These are phyloP conservation scores for Orchesellides sinensis DNA, from an alignment of 2,888 invertebrate species.

Conservation along the genomic window DNA sequence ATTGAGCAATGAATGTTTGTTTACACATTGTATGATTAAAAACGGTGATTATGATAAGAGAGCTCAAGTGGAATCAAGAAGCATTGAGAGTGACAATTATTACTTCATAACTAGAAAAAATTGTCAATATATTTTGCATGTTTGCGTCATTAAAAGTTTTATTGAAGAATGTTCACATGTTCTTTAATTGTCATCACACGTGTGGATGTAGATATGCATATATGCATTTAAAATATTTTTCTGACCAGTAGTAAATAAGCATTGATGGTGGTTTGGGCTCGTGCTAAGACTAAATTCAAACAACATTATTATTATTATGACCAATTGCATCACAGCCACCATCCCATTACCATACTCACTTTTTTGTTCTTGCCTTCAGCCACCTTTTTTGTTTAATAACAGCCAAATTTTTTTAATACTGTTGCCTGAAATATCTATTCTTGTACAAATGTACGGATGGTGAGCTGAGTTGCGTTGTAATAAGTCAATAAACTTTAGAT, in stretches of 20 bases:
- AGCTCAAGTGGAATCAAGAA: conserved; percentile 32
- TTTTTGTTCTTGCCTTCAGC: conserved; percentile 42
- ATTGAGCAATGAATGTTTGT: conserved; percentile 48
- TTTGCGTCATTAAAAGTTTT: neutral
- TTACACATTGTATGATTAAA: conserved; percentile 41
- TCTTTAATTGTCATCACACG: neutral
- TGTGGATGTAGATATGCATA: neutral
- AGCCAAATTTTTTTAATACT: neutral
- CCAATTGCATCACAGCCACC: conserved; percentile 28
- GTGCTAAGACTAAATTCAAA: conserved; percentile 42
- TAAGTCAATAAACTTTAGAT: conserved; percentile 59
- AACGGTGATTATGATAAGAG: conserved; percentile 12
- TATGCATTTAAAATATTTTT: neutral
- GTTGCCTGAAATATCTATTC: conserved; percentile 18
- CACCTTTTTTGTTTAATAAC: neutral
- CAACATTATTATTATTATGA: conserved; percentile 42
- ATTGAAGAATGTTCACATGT: neutral
- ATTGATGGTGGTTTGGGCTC: conserved; percentile 32
- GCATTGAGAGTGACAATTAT: conserved; percentile 56
- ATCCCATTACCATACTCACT: conserved; percentile 58
- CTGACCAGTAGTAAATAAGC: conserved; percentile 10
- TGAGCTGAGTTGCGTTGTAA: conserved; percentile 20
- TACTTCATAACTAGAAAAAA: neutral
- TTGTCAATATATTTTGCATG: too few species aligned
- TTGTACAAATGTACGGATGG: neutral